These are phyloP conservation scores for Phalera bucephala DNA, from an alignment of 2,888 invertebrate species.

Conservation along the genomic window DNA sequence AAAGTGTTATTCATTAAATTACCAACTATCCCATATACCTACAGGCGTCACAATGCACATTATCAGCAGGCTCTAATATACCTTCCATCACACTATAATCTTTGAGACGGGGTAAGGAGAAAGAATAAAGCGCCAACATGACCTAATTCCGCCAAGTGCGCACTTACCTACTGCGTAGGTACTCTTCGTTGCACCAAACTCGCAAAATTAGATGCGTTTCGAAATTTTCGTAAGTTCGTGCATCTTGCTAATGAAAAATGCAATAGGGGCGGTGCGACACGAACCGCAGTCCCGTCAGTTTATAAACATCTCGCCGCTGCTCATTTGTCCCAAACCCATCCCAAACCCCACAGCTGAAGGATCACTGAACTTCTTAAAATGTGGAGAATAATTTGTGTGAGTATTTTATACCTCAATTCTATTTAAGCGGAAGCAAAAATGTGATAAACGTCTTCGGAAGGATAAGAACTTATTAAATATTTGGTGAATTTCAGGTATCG, in stretches of 20 bases:
- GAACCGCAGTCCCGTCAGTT: slow-evolving; percentile 50
- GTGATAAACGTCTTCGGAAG: too few relatives aligned
- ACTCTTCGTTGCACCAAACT: too few relatives aligned
- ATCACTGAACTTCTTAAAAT: slow-evolving; percentile 38
- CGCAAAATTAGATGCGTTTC: slow-evolving; percentile 42
- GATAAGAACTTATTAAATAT: neutral
- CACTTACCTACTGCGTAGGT: too few relatives aligned
- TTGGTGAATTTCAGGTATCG: slow-evolving; percentile 42
- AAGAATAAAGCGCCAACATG: too few relatives aligned
- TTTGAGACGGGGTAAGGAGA: too few relatives aligned
- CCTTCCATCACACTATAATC: too few relatives aligned
- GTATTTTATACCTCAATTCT: slow-evolving; percentile 21
- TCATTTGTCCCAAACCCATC: slow-evolving; percentile 41
- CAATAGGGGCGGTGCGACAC: slow-evolving; percentile 39
- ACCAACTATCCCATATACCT: too few relatives aligned
- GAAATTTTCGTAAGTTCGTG: slow-evolving; percentile 66
- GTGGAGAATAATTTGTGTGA: slow-evolving; percentile 65
- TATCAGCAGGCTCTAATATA: too few relatives aligned
- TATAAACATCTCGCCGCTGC: slow-evolving; percentile 52
- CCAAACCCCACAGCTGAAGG: slow-evolving; percentile 32
- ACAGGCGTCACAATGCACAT: too few relatives aligned
- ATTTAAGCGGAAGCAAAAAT: too few relatives aligned
- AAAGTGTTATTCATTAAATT: too few relatives aligned
- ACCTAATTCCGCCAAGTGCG: too few relatives aligned
- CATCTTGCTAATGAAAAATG: slow-evolving; percentile 61